Conservation (phyloP, 2,888 invertebrate species). For the Ochlodes sylvanus region DNA sequence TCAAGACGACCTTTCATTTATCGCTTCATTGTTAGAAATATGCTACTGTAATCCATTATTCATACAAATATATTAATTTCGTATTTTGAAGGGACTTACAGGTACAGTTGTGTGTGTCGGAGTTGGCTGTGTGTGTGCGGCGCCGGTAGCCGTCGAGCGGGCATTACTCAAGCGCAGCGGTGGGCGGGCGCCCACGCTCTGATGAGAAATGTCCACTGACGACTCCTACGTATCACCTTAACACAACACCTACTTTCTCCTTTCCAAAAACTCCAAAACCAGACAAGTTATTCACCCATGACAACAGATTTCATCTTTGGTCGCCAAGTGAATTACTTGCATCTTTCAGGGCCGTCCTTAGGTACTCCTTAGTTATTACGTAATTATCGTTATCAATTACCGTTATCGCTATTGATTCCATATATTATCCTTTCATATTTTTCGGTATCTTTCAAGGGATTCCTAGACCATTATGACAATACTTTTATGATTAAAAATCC, state of each 20-base stretch:
- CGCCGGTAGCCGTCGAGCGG: slow-evolving; percentile 30
- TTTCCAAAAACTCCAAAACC: slow-evolving; percentile 51
- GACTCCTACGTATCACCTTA: slow-evolving; percentile 50
- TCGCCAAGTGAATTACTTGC: slow-evolving; percentile 11
- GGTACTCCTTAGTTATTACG: slow-evolving; percentile 1
- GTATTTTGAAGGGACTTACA: not conserved
- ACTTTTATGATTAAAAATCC: not conserved
- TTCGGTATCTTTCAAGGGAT: not conserved
- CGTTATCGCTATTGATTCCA: not conserved
- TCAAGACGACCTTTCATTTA: not conserved
- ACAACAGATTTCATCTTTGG: not conserved
- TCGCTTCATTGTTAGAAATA: no score
- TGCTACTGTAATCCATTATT: no score
- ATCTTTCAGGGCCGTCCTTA: slow-evolving; percentile 4
- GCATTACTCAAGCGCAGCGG: slow-evolving; percentile 47
- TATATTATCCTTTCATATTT: no score
- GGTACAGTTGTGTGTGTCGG: slow-evolving; percentile 19
- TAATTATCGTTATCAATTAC: not conserved
- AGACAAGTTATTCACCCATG: slow-evolving; percentile 14
- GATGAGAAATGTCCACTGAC: slow-evolving; percentile 57
- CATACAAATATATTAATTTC: no score
- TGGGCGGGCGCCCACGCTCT: slow-evolving; percentile 53
- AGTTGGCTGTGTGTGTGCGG: slow-evolving; percentile 39
- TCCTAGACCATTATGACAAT: not conserved
- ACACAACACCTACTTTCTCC: slow-evolving; percentile 58